A percentile compares a stretch with the other conserved stretches of the same genome.
Conservation (phyloP, 2,888 invertebrate species). For the Lasioglossum lativentre region DNA sequence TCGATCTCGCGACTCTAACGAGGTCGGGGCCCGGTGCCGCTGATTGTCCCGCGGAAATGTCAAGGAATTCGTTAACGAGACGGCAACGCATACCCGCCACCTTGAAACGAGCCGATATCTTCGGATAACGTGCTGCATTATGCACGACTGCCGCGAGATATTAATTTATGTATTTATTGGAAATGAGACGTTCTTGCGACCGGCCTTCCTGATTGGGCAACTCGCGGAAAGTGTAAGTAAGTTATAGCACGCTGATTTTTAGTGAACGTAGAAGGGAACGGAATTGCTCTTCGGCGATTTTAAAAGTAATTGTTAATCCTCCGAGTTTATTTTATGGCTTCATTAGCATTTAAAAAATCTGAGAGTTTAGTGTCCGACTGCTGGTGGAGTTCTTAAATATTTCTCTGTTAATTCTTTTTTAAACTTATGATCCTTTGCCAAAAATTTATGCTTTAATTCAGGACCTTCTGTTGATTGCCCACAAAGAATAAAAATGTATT, state of each 20-base stretch:
- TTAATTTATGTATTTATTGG: neutral
- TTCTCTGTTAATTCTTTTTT: neutral
- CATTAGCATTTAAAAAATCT: too few relatives aligned
- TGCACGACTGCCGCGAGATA: neutral
- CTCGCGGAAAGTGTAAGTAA: neutral
- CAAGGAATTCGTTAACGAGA: constrained; percentile 45
- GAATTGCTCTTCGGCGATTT: neutral
- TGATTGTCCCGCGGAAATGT: constrained; percentile 40
- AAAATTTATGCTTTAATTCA: neutral
- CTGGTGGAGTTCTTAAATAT: too few relatives aligned
- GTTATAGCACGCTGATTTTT: neutral
- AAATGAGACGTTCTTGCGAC: neutral
- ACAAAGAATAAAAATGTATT: too few relatives aligned
- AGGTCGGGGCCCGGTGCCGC: neutral
- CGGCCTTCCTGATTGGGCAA: neutral
- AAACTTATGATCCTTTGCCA: neutral
- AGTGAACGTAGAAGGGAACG: neutral
- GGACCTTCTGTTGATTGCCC: too few relatives aligned
- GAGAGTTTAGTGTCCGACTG: too few relatives aligned
- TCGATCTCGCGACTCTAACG: constrained; percentile 41
- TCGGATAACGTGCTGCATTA: constrained; percentile 8
- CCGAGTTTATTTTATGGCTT: neutral
- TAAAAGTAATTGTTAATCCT: neutral
- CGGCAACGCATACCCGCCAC: constrained; percentile 2
- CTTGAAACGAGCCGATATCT: constrained; percentile 25